Percentiles rank a stretch among this genome's conserved stretches.
Evolutionary conservation across 2,888 invertebrate species (phyloP).

Genomic region (Eumerus sabulonum): DNA sequence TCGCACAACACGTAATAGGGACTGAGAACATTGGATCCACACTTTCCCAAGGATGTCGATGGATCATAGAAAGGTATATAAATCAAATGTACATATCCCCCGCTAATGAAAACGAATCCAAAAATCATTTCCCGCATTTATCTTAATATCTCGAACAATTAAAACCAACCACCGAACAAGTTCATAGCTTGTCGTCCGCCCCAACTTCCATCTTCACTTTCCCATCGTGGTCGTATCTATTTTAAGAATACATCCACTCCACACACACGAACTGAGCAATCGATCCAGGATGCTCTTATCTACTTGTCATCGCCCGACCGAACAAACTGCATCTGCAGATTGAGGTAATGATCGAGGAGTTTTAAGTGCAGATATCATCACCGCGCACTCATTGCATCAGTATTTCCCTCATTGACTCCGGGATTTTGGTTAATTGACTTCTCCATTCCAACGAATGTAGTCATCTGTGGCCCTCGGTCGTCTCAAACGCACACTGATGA

Average conservation of each 20-base stretch:
- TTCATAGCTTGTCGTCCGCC: slow-evolving; percentile 34
- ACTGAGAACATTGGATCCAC: too few relatives aligned
- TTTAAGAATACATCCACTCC: slow-evolving; percentile 23
- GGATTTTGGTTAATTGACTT: slow-evolving; percentile 62
- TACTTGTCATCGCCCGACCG: slow-evolving; percentile 46
- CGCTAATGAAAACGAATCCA: slow-evolving; percentile 33
- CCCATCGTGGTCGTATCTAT: slow-evolving; percentile 32
- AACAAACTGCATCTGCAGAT: slow-evolving; percentile 63
- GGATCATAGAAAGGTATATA: too few relatives aligned
- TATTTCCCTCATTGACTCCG: slow-evolving; percentile 63
- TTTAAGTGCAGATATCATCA: slow-evolving; percentile 69
- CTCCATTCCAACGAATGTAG: slow-evolving; percentile 36
- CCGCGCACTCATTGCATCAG: slow-evolving; percentile 64
- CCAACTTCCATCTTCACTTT: slow-evolving; percentile 23
- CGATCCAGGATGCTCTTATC: slow-evolving; percentile 60
- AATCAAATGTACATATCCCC: neutral
- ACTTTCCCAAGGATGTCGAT: too few relatives aligned
- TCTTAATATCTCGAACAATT: slow-evolving; percentile 46
- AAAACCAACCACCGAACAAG: slow-evolving; percentile 1
- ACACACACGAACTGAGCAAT: neutral
- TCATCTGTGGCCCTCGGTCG: slow-evolving; percentile 21
- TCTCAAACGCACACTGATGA: slow-evolving; percentile 32
- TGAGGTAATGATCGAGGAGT: slow-evolving; percentile 62
- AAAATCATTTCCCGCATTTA: slow-evolving; percentile 56
- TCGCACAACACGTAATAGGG: too few relatives aligned